Percentiles rank a stretch among this genome's conserved stretches.
Conservation (phyloP, 1,140 invertebrate genomes). For the Camponotus vicinus region DNA sequence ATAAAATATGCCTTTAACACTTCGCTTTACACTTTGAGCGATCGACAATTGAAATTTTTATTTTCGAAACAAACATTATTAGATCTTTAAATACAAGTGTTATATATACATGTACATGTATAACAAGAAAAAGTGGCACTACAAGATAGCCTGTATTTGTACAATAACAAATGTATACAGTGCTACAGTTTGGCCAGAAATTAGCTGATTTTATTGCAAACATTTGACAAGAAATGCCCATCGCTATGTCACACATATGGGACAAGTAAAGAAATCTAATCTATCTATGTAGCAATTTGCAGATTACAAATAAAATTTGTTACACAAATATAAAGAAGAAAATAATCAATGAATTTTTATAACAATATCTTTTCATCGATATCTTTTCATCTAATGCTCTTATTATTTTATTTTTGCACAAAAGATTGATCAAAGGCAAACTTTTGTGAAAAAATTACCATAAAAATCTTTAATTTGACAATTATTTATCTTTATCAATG, state of each 20-base stretch:
- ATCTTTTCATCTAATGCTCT: background rate
- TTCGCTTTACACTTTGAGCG: background rate
- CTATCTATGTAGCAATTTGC: background rate
- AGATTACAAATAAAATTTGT: background rate
- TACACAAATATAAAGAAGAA: conserved; percentile 4
- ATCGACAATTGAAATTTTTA: background rate
- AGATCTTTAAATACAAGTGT: conserved; percentile 49
- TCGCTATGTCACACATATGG: conserved; percentile 4
- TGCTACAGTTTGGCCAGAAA: conserved; percentile 77
- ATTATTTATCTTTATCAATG: background rate
- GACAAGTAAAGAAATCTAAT: background rate
- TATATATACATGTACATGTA: background rate
- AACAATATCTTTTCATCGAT: background rate
- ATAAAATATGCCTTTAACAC: conserved; percentile 34
- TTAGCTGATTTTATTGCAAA: conserved; percentile 73
- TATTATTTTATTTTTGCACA: background rate
- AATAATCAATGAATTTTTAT: background rate
- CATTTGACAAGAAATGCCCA: conserved; percentile 80
- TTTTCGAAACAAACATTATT: background rate
- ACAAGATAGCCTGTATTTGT: conserved; percentile 81
- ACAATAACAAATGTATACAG: conserved; percentile 83
- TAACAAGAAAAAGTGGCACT: conserved; percentile 74
- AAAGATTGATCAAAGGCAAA: background rate
- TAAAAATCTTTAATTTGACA: background rate
- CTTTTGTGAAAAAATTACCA: background rate